These are phyloP conservation scores for Teleiodes luculella DNA, from an alignment of 2,888 invertebrate genomes.

Conservation along the genomic window DNA sequence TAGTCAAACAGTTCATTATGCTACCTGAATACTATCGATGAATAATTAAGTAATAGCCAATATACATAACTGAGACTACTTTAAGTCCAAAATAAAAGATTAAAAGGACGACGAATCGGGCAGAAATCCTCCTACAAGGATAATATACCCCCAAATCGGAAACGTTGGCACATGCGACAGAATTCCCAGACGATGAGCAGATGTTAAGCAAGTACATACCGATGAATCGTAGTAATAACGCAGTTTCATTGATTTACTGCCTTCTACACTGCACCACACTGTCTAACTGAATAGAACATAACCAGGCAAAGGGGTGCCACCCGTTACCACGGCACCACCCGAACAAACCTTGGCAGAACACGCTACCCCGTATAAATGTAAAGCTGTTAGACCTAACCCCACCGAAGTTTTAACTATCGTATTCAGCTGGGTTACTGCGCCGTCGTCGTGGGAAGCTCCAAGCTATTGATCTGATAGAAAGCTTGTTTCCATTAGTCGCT, in stretches of 20 bases:
- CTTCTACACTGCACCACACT: slow-evolving; percentile 36
- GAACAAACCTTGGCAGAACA: slow-evolving; percentile 43
- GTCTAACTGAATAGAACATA: slow-evolving; percentile 44
- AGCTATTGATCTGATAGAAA: slow-evolving; percentile 63
- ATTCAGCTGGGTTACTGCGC: slow-evolving; percentile 57
- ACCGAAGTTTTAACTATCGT: slow-evolving; percentile 33
- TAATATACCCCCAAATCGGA: neutral
- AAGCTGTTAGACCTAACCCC: slow-evolving; percentile 26
- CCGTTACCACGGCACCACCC: slow-evolving; percentile 53
- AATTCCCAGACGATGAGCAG: slow-evolving; percentile 12
- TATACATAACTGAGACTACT: too few species aligned
- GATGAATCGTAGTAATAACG: slow-evolving; percentile 69
- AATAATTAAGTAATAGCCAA: too few species aligned
- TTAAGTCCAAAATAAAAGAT: too few species aligned
- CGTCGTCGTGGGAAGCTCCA: slow-evolving; percentile 51
- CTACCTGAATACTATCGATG: too few species aligned
- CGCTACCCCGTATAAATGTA: slow-evolving; percentile 45
- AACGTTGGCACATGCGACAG: neutral
- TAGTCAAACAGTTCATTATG: too few species aligned
- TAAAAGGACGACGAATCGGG: neutral
- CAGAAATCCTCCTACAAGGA: neutral
- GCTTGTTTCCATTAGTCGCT: slow-evolving; percentile 46
- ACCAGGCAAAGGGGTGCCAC: slow-evolving; percentile 37
- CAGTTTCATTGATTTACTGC: slow-evolving; percentile 60
- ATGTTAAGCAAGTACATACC: slow-evolving; percentile 43